These are phyloP conservation scores for Boleophthalmus pectinirostris DNA, from an alignment of 2,113 vertebrate genomes.

Conservation along the genomic window DNA sequence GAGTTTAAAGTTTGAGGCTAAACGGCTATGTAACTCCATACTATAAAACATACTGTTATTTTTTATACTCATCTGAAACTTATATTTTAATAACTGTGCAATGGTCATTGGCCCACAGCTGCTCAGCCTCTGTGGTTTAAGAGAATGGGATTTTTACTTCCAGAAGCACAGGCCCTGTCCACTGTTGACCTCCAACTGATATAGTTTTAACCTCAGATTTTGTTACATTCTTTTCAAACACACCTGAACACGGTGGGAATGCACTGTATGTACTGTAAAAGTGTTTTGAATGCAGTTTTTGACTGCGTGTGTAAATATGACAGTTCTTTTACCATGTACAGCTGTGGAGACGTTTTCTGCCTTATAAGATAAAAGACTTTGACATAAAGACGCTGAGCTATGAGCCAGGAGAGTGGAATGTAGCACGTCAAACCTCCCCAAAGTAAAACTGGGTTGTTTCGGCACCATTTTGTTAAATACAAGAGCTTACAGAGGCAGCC, in stretches of 20 bases:
- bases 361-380: conserved; percentile 38
- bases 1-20: too few species aligned
- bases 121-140: background rate
- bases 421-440: conserved; percentile 24
- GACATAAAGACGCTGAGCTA: conserved; percentile 7
- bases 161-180: background rate
- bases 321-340: conserved; percentile 13
- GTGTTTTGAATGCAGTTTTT: conserved; percentile 19
- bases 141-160: conserved; percentile 21
- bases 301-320: conserved; percentile 17
- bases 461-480: background rate
- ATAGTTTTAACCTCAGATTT: conserved; percentile 14
- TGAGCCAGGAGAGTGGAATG: conserved; percentile 20
- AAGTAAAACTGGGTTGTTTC: conserved; percentile 13
- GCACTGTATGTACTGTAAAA: background rate
- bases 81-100: too few species aligned
- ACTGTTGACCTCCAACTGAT: background rate
- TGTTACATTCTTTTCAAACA: conserved; percentile 2
- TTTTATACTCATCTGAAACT: too few species aligned
- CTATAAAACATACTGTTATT: too few species aligned
- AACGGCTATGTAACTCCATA: too few species aligned
- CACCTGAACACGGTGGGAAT: conserved; percentile 1
- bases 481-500: too few species aligned
- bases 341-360: conserved; percentile 36
- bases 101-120: too few species aligned